Conservation (phyloP, 2,888 invertebrate species). For the Dolomedes plantarius region DNA sequence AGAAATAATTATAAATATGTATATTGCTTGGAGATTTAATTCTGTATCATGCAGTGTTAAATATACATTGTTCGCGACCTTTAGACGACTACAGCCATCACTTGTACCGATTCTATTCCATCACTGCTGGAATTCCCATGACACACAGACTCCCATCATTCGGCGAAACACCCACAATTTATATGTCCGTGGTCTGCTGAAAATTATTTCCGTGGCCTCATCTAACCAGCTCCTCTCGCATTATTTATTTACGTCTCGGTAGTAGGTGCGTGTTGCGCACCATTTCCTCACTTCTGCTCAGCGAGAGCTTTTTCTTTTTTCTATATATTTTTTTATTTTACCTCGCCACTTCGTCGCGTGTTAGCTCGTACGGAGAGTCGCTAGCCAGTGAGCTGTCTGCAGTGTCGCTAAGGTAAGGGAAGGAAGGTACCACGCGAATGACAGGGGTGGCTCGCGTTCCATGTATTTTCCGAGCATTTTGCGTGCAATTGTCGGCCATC, state of each 20-base stretch:
- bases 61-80: no score
- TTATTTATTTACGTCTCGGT: constrained; percentile 40
- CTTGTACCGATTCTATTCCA: background rate
- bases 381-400: constrained; percentile 1
- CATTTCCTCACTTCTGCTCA: constrained; percentile 50
- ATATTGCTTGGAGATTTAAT: no score
- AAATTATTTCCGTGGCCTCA: constrained; percentile 5
- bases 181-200: constrained; percentile 3
- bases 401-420: constrained; percentile 51
- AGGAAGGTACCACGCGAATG: constrained; percentile 58
- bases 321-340: background rate
- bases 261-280: constrained; percentile 52
- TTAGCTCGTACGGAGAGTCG: constrained; percentile 1
- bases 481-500: constrained; percentile 14
- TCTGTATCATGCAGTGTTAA: no score
- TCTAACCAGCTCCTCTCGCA: background rate
- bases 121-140: constrained; percentile 2
- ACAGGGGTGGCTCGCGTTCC: constrained; percentile 48
- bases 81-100: no score
- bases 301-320: constrained; percentile 10
- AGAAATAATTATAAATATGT: no score
- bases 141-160: background rate
- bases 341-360: constrained; percentile 13
- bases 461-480: constrained; percentile 6
- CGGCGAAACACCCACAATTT: background rate